Evolutionary conservation across 2,113 vertebrate species (phyloP), one percentile per base, ranked within the genome.

Genomic region (Agapornis roseicollis): DNA sequence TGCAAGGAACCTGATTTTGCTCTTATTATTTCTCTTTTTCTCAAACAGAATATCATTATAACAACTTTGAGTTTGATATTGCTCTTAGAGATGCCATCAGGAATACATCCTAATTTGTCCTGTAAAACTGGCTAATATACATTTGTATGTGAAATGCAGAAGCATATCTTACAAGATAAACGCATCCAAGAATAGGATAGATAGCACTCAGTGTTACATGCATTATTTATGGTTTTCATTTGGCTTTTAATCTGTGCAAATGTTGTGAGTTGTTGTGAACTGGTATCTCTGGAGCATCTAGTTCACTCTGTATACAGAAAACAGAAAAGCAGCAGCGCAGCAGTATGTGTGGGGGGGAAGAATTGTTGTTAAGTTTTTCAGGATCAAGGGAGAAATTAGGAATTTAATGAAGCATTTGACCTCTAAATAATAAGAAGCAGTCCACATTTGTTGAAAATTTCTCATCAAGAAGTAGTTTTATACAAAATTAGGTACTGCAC

Each of bases 171-270:
- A 80, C 60, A 89, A 91, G 74, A 65, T 52, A 81, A 31, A 74
- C 65, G 49, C 44, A 65, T 44, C 60, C 33, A 33, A 29, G 91
- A 74, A 29, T 0, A 28, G 80, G 27, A 22, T 71, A 72, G 85
- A 33, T 20, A 70, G 41, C 69, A 68, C 39, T 85, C 73, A 73
- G 79, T 39, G 47, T 20, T 47, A 1, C 60, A 71, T 94, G 74
- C 72, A 89, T 92, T 92, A 94, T 93, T 96, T 92, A 95, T 96
- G 52, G 39, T 13, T 25, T 85, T 96, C 85, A 55, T 88, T 93
- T 88, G 91, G 78, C 52, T 94, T 78, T 78, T 94, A 78, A 85
- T 92, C 78, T n/a, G 41, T 64, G 61, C 15, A 89, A 65, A 71
- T 92, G 55, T 70, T 83, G 68, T 35, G 84, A 47, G 60, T 82